Conservation (phyloP, 92 coral and sea anemone species). For the Pocillopora grandis region DNA sequence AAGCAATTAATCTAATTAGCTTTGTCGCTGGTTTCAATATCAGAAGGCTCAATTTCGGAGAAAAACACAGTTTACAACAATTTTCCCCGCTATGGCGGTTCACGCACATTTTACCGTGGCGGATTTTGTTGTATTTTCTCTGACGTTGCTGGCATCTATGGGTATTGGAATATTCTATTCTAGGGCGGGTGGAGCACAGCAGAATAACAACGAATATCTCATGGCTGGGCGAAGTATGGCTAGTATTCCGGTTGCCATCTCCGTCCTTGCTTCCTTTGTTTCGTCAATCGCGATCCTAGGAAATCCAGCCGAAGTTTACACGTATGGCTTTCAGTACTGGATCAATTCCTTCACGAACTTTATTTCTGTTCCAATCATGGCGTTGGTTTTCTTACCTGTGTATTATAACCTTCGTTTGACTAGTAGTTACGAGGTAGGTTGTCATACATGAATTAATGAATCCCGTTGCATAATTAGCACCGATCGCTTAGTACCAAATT, state of each 20-base stretch:
- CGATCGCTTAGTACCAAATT: no score
- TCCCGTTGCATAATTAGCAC: no score
- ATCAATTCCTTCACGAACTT: conserved; percentile 49
- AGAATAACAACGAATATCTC: conserved; percentile 66
- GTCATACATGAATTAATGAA: background rate
- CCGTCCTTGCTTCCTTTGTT: conserved; percentile 74
- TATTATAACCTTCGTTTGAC: conserved; percentile 65
- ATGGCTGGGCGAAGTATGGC: conserved; percentile 81
- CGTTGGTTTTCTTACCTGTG: conserved; percentile 63
- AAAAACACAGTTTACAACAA: conserved; percentile 1
- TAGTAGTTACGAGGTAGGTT: conserved; percentile 71
- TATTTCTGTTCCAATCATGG: conserved; percentile 66
- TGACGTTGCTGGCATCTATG: conserved; percentile 59
- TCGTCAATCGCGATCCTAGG: conserved; percentile 75
- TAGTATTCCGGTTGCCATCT: conserved; percentile 65
- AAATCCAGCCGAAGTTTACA: conserved; percentile 68
- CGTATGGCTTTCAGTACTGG: conserved; percentile 63
- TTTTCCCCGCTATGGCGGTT: conserved; percentile 18
- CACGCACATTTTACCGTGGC: conserved; percentile 52
- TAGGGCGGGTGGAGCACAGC: conserved; percentile 57
- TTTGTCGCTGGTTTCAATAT: background rate
- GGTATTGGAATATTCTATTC: conserved; percentile 74
- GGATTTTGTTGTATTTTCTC: conserved; percentile 60
- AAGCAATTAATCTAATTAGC: no score
- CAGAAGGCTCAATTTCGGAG: conserved; percentile 23